Evolutionary conservation across 2,113 vertebrate genomes (phyloP), one percentile per base, ranked within the genome.

Genomic region (Macquaria ambigua): DNA sequence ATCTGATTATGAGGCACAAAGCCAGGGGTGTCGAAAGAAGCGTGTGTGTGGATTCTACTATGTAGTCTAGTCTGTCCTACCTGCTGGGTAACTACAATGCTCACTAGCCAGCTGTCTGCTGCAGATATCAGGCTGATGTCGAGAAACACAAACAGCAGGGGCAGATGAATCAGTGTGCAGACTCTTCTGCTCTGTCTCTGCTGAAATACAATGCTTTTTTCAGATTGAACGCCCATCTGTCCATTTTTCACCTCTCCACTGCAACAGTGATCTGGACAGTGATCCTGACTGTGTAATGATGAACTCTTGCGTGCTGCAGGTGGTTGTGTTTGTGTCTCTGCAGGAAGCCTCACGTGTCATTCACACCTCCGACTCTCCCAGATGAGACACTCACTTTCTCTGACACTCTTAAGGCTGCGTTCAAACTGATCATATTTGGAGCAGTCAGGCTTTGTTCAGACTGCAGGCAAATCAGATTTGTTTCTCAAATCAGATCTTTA

Each of bases 321-420:
- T 74, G 66, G 48, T 23, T 37, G 69, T 20, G 25, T 63, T 72
- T 55, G 64, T 58, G 68, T 59, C 55, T 52, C 66, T 55, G 52
- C 52, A 55, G 67, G 69, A 73, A 79, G 75, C 82, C 50, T 81
- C 55, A 0, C 34, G 62, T 71, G 4, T 67, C 67, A 48, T 84
- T 88, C 67, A 31, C 85, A 86, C 85, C 77, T 82, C 78, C 43
- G 41, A 61, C 58, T 81, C 66, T 76, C 34, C 75, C 67, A 86
- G 67, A 84, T 74, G 87, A 85, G 82, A 74, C 74, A 63, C 39
- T 25, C 70, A 73, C 61, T 43, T 59, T 43, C 46, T 78, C 46
- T 8, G 25, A 66, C 77, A n/a, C 50, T 25, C 41, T 9, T 69
- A 48, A 68, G 53, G 67, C 53, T 2, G 31, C 4, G 43, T 81